Evolutionary conservation across 1,140 invertebrate genomes (phyloP), one percentile per base, ranked within the genome.

Genomic region (Ganaspis sp.): DNA sequence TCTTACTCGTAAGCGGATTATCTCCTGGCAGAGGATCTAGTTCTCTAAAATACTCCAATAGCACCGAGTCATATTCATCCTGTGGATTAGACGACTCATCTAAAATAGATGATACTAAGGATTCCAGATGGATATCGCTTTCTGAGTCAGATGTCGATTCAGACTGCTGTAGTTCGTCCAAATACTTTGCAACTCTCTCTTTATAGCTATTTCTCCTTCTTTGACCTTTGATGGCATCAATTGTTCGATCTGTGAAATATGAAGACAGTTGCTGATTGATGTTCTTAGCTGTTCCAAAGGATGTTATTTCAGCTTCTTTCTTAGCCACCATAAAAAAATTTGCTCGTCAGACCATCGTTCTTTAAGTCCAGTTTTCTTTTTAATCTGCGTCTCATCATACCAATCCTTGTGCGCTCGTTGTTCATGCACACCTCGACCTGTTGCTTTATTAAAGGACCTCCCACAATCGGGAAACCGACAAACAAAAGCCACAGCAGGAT

Each of bases 391-490:
- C 8, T 11, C 12, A 37, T 80, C 79, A 29, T 80, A 70, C 75
- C 75, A 77, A n/a, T 75, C 73, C 0, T 70, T 73, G 37, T 80
- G 78, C 1, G 9, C 58, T 19, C 70, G 19, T 12, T 70, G 23
- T 2, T 77, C 34, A 26, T 80, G 79, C 0, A 76, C 21, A 21
- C 79, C 75, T 26, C 72, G 9, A 5, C 79, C 79, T 4, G 42
- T 80, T 29, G 72, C 73, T 0, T 37, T 75, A 0, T 12, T 38
- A 23, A 77, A 77, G 0, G 38, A 6, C 12, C 71, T 9, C 0
- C 0, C 26, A n/a, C 77, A 79, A 1, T 29, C 64, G 8, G 42
- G 45, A 26, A 73, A 77, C 4, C 19, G 0, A 29, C 75, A 77
- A 15, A 8, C 9, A 34, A 42, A 72, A 34, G 23, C 15, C 5